A percentile compares a stretch with the other conserved stretches of the same genome.
Conservation (phyloP, 2,888 invertebrate species). For the Lithophane ornitopus region DNA sequence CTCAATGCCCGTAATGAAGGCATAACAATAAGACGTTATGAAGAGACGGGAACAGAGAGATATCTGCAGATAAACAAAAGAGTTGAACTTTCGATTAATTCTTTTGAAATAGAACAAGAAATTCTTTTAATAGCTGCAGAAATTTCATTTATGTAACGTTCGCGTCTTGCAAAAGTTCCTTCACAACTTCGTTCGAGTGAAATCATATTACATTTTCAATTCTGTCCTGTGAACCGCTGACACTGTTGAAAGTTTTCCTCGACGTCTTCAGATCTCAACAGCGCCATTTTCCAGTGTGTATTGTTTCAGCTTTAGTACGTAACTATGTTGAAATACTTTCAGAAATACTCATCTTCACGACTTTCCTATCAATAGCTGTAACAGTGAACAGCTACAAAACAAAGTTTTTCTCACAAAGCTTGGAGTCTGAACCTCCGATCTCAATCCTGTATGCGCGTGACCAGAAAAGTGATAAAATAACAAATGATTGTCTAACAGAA, state of each 20-base stretch:
- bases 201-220: slow-evolving; percentile 44
- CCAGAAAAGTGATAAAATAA: slow-evolving; percentile 82
- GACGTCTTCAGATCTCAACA: slow-evolving; percentile 5
- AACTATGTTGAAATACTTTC: slow-evolving; percentile 73
- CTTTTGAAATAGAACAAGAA: slow-evolving; percentile 56
- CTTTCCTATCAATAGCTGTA: slow-evolving; percentile 73
- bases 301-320: slow-evolving; percentile 26
- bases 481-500: slow-evolving; percentile 83
- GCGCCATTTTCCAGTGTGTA: slow-evolving; percentile 14
- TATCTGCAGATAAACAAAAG: slow-evolving; percentile 22
- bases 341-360: slow-evolving; percentile 77
- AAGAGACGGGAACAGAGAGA: background rate
- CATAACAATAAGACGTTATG: background rate
- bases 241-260: slow-evolving; percentile 36
- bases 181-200: slow-evolving; percentile 33
- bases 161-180: slow-evolving; percentile 40
- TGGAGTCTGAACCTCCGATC: slow-evolving; percentile 84
- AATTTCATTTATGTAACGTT: slow-evolving; percentile 45
- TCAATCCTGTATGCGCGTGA: slow-evolving; percentile 86
- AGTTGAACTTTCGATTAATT: slow-evolving; percentile 62
- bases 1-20: background rate
- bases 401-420: slow-evolving; percentile 80
- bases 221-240: slow-evolving; percentile 17
- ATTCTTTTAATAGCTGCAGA: slow-evolving; percentile 51
- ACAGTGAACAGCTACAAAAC: slow-evolving; percentile 75